Evolutionary conservation across 2,797 vertebrate genomes (phyloP).

Genomic region (Acrossocheilus wenchowensis): DNA sequence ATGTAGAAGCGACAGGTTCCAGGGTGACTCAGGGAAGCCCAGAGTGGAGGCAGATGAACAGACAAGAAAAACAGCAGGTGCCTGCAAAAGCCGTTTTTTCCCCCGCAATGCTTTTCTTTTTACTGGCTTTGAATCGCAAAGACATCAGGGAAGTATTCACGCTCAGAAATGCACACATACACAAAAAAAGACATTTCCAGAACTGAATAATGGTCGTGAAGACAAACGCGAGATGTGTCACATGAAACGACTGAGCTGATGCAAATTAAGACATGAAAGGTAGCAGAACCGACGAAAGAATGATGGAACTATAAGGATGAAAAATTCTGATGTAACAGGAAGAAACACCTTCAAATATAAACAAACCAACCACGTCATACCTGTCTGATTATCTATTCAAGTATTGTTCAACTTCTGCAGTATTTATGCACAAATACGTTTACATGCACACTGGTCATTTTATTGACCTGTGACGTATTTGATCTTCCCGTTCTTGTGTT

Average conservation of each 20-base stretch:
- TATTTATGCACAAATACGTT: background rate
- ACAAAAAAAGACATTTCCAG: conserved; percentile 11
- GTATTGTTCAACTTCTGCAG: background rate
- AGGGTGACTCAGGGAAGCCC: conserved; percentile 12
- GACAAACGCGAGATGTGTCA: conserved; percentile 24
- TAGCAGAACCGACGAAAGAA: conserved; percentile 15
- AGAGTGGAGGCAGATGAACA: conserved; percentile 8
- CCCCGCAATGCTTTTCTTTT: background rate
- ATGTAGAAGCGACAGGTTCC: background rate
- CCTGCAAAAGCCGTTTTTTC: background rate
- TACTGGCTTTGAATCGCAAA: background rate
- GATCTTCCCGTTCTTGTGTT: background rate
- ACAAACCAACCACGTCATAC: conserved; percentile 4
- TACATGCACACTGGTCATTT: background rate
- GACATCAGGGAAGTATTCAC: background rate
- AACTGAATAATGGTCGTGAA: background rate
- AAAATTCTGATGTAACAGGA: conserved; percentile 38
- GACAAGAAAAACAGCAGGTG: conserved; percentile 9
- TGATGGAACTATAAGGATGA: conserved; percentile 8
- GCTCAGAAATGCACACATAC: conserved; percentile 17
- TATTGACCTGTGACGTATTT: background rate
- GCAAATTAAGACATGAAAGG: conserved; percentile 31
- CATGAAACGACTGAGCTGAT: conserved; percentile 8
- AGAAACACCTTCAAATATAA: conserved; percentile 24
- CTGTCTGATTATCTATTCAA: background rate